phyloP scores from a whole-genome alignment of 2,113 vertebrate species.

The Pedionomus torquatus region DNA sequence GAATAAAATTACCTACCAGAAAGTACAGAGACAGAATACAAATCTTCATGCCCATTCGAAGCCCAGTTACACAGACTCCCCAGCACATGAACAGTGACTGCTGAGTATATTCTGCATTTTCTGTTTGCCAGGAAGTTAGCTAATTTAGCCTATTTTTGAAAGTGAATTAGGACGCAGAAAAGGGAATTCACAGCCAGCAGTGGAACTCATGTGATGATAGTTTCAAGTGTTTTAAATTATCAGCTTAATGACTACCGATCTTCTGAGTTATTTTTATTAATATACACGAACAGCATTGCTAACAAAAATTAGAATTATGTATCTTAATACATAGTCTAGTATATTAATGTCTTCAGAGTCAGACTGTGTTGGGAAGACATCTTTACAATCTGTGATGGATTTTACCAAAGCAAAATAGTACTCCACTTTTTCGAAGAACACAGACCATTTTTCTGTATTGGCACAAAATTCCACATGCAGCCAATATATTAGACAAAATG shows the following conservation, averaged over 20 bases:
- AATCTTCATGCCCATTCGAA: background rate
- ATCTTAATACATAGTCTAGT: background rate
- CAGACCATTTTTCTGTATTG: background rate
- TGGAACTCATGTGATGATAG: background rate
- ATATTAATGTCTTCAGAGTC: background rate
- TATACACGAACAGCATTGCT: background rate
- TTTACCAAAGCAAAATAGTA: background rate
- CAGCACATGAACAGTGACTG: background rate
- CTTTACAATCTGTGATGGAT: background rate
- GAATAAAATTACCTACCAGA: background rate
- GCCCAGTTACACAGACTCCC: background rate
- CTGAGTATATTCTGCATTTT: background rate
- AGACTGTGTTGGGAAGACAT: background rate
- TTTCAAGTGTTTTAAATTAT: background rate
- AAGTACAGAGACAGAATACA: background rate
- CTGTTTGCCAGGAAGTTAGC: accelerated
- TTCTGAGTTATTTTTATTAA: background rate
- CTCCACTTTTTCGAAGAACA: background rate
- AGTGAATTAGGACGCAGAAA: background rate
- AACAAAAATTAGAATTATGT: background rate
- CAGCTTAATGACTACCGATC: background rate
- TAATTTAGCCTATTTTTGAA: background rate
- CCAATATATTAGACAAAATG: background rate
- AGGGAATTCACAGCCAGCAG: background rate
- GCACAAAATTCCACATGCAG: background rate